phyloP scores from a whole-genome alignment of 2,797 vertebrate species.

The Enteromius trimaculatus region DNA sequence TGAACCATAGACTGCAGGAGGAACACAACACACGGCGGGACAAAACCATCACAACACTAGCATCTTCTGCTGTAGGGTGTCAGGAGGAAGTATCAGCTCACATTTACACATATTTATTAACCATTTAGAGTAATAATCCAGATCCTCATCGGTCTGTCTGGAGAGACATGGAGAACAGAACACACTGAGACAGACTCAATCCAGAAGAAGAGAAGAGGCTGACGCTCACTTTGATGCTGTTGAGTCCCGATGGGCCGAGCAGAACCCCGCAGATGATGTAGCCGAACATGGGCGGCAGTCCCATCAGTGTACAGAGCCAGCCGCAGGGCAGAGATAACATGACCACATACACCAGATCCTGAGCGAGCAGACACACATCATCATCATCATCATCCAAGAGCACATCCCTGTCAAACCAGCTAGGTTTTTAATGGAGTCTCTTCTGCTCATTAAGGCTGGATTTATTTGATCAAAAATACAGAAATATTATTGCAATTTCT shows the following conservation, averaged over 20 bases:
- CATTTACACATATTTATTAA: too few relatives aligned
- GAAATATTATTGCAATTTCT: too few relatives aligned
- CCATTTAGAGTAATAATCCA: too few relatives aligned
- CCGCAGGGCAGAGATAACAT: slow-evolving; percentile 95
- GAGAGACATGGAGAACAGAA: too few relatives aligned
- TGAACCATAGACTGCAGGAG: slow-evolving; percentile 92
- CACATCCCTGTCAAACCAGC: not conserved
- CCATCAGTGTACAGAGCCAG: slow-evolving; percentile 89
- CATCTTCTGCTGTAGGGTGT: too few relatives aligned
- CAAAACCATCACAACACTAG: too few relatives aligned
- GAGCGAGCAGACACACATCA: not conserved
- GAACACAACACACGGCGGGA: not conserved
- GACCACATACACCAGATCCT: slow-evolving; percentile 95
- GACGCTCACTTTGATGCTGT: slow-evolving; percentile 90
- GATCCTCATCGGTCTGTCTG: too few relatives aligned
- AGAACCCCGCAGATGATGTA: slow-evolving; percentile 96
- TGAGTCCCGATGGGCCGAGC: slow-evolving; percentile 94
- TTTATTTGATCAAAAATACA: too few relatives aligned
- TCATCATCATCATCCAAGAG: not conserved
- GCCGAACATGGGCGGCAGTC: slow-evolving; percentile 96
- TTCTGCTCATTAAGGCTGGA: too few relatives aligned
- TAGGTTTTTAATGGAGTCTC: too few relatives aligned
- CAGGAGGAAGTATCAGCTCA: too few relatives aligned
- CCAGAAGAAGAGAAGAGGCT: not conserved
- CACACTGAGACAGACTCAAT: too few relatives aligned